Conservation (phyloP, 2,888 invertebrate genomes). For the Calameuta idolon region DNA sequence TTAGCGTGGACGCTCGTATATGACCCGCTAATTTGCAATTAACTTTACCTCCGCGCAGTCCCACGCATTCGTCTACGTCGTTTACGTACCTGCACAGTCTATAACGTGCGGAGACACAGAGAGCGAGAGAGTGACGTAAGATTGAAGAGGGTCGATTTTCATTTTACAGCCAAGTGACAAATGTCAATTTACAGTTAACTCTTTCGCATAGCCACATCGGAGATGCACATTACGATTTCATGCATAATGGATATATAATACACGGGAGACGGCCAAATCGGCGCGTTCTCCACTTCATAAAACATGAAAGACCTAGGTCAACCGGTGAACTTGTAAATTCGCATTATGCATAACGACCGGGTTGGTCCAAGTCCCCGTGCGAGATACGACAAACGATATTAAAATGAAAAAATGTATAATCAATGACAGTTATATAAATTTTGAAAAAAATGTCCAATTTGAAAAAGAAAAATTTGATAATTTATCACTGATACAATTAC, state of each 20-base stretch:
- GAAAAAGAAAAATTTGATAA: background rate
- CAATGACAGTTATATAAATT: background rate
- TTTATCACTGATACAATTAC: background rate
- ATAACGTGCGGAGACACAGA: background rate
- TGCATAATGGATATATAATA: background rate
- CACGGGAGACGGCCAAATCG: background rate
- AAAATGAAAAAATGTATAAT: background rate
- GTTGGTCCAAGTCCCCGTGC: background rate
- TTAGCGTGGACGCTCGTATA: conserved; percentile 35
- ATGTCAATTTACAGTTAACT: background rate
- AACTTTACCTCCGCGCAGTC: conserved; percentile 8
- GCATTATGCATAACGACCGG: background rate
- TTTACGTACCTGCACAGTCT: background rate
- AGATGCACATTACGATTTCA: background rate
- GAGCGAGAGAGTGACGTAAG: background rate
- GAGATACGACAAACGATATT: background rate
- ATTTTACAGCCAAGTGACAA: background rate
- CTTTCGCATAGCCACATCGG: background rate
- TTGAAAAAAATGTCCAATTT: background rate
- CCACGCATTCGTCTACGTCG: background rate
- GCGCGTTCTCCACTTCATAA: background rate
- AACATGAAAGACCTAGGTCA: background rate
- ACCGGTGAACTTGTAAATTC: background rate
- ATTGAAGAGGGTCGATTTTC: background rate
- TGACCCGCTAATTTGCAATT: conserved; percentile 33